Conservation (phyloP, 35 echinoderm and acorn worm species). For the Diadema setosum region DNA sequence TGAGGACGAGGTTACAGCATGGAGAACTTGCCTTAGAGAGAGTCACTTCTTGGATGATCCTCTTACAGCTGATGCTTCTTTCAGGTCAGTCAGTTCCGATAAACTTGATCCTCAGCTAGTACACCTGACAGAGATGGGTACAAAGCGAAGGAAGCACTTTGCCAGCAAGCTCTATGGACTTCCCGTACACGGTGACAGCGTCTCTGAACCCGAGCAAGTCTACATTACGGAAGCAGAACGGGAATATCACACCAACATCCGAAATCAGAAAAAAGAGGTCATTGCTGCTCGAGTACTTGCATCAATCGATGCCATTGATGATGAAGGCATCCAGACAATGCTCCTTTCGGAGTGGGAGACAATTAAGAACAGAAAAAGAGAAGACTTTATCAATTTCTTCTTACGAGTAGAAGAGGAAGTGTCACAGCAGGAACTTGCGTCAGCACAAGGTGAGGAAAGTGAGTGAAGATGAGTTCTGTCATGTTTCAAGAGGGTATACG, state of each 20-base stretch:
- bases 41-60: background rate
- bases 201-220: background rate
- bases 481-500: background rate
- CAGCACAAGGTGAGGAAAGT: background rate
- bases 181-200: background rate
- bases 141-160: background rate
- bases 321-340: background rate
- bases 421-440: background rate
- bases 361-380: background rate
- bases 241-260: background rate
- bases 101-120: background rate
- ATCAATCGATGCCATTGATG: background rate
- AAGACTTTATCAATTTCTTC: background rate
- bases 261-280: background rate
- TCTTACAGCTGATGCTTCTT: background rate
- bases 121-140: background rate
- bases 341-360: background rate
- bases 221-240: background rate
- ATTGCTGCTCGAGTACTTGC: background rate
- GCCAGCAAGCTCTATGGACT: background rate
- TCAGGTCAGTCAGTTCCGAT: background rate
- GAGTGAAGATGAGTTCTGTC: too few relatives aligned
- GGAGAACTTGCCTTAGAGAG: background rate
- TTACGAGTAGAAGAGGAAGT: background rate
- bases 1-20: background rate